A percentile compares a stretch with the other conserved stretches of the same genome.
Evolutionary conservation across 2,888 invertebrate species (phyloP).

Genomic region (Crematogaster levior): DNA sequence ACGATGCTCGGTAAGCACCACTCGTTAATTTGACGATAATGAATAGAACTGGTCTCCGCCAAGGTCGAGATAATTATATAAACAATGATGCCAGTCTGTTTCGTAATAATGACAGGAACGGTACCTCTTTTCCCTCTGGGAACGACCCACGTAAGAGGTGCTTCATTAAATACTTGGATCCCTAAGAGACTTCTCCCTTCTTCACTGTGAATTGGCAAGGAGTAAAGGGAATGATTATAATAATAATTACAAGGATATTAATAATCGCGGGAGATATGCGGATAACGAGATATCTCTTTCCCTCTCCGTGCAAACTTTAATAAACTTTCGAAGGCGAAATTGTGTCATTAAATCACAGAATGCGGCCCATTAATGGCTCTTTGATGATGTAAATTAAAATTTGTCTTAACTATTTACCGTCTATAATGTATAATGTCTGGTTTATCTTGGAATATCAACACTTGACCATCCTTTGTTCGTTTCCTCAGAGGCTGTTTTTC

Average conservation of each 20-base stretch:
- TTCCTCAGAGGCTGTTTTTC: background rate
- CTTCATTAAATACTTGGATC: constrained; percentile 75
- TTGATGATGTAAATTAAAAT: constrained; percentile 35
- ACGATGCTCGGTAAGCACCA: constrained; percentile 8
- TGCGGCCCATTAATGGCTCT: background rate
- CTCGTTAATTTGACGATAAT: constrained; percentile 56
- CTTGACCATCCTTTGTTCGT: background rate
- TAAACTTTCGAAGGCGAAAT: constrained; percentile 37
- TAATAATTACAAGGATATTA: constrained; percentile 73
- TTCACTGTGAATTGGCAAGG: constrained; percentile 52
- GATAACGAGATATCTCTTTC: constrained; percentile 59
- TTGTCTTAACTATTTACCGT: background rate
- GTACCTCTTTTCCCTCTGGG: constrained; percentile 64
- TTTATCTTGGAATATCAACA: background rate
- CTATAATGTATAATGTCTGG: background rate
- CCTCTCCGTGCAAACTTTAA: constrained; percentile 43
- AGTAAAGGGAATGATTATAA: constrained; percentile 70
- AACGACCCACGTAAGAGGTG: constrained; percentile 73
- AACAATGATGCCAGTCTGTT: constrained; percentile 72
- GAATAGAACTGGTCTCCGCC: constrained; percentile 59
- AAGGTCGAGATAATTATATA: constrained; percentile 75
- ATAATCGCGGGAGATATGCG: constrained; percentile 66
- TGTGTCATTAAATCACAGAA: constrained; percentile 27
- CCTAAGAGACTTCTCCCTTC: constrained; percentile 60
- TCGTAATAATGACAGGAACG: constrained; percentile 72